Percentiles rank a stretch among this genome's conserved stretches.
Evolutionary conservation across 1,140 invertebrate species (phyloP).

Genomic region (Samia ricini): DNA sequence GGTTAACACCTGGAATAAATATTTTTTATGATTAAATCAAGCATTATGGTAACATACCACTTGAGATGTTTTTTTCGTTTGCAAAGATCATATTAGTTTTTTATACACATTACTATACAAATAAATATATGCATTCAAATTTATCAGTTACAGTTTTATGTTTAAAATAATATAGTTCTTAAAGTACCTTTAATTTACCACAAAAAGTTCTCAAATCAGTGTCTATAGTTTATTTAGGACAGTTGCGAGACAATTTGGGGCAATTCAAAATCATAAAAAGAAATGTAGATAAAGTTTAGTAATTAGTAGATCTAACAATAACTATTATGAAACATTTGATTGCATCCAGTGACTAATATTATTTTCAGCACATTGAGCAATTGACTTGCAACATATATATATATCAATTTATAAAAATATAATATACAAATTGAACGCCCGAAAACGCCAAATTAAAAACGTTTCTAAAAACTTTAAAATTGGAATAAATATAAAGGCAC

Average conservation of each 20-base stretch:
- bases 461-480: neutral
- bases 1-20: conserved; percentile 79
- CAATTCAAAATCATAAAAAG: neutral
- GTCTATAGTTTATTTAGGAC: no score
- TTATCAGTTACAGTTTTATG: no score
- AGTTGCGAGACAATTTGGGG: no score
- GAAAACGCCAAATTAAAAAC: neutral
- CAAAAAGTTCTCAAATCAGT: neutral
- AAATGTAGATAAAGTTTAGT: neutral
- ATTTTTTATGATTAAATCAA: conserved; percentile 9
- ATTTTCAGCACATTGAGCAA: neutral
- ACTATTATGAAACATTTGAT: neutral
- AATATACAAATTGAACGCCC: no score
- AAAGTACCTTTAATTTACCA: neutral
- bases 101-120: no score
- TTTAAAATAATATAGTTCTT: no score
- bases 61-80: no score
- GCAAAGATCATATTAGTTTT: no score
- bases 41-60: neutral
- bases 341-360: neutral
- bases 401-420: no score
- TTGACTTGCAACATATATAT: neutral
- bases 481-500: no score
- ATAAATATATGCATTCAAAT: no score
- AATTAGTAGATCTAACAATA: neutral